Conservation (phyloP, 2,113 vertebrate genomes). For the Hypanus sabinus region DNA sequence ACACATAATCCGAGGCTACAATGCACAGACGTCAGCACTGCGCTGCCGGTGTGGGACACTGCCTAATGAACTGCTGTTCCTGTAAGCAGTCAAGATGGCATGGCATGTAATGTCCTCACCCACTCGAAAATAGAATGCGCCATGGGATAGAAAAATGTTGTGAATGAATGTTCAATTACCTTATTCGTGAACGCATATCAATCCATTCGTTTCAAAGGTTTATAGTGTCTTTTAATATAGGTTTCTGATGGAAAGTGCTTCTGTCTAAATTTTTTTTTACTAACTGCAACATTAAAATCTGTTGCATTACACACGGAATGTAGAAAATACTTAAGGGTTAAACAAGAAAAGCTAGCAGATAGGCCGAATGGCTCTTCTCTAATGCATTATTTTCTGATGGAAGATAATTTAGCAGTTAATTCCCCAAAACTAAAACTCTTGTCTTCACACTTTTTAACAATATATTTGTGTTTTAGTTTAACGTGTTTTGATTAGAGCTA, state of each 20-base stretch:
- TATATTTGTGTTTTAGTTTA: not conserved
- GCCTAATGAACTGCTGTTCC: not conserved
- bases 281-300: not conserved
- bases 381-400: too few relatives aligned
- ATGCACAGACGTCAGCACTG: slow-evolving; percentile 8
- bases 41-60: not conserved
- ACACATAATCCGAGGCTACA: slow-evolving; percentile 6
- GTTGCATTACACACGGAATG: not conserved
- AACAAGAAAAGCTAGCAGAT: too few relatives aligned
- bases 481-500: not conserved
- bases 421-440: not conserved
- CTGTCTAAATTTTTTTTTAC: not conserved
- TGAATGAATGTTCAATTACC: too few relatives aligned
- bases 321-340: too few relatives aligned
- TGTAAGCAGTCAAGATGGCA: not conserved
- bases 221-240: too few relatives aligned
- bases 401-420: not conserved
- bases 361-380: too few relatives aligned
- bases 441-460: not conserved
- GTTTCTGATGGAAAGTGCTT: too few relatives aligned
- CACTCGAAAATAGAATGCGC: not conserved
- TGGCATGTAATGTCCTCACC: not conserved
- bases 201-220: too few relatives aligned
- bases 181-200: too few relatives aligned
- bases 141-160: not conserved